phyloP scores from a whole-genome alignment of 2,113 vertebrate genomes.

The Bettongia penicillata region DNA sequence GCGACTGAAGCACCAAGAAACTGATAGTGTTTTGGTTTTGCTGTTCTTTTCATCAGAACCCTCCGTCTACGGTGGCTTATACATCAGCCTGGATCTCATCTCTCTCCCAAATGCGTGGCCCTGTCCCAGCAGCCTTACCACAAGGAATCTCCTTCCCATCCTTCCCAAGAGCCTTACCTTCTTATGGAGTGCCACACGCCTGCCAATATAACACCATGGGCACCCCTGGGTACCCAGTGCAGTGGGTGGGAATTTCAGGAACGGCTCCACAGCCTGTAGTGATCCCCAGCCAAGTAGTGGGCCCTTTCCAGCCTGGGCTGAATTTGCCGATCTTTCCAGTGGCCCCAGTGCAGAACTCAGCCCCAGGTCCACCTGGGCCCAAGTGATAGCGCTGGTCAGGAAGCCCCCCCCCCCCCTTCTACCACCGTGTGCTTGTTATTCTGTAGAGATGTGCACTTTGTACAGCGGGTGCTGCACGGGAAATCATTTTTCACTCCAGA shows the following conservation, averaged over 20 bases:
- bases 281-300: slow-evolving; percentile 76
- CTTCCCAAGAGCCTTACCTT: slow-evolving; percentile 83
- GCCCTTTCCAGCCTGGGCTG: slow-evolving; percentile 76
- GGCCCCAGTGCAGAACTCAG: slow-evolving; percentile 76
- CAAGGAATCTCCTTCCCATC: slow-evolving; percentile 80
- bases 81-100: slow-evolving; percentile 82
- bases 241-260: slow-evolving; percentile 82
- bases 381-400: slow-evolving; percentile 71
- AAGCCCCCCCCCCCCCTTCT: neutral
- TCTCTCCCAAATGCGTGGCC: slow-evolving; percentile 79
- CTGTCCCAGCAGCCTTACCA: slow-evolving; percentile 77
- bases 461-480: slow-evolving; percentile 70
- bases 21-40: slow-evolving; percentile 63
- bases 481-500: slow-evolving; percentile 78
- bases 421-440: slow-evolving; percentile 33
- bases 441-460: slow-evolving; percentile 73
- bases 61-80: slow-evolving; percentile 81
- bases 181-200: slow-evolving; percentile 77
- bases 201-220: slow-evolving; percentile 80
- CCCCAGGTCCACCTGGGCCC: slow-evolving; percentile 79
- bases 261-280: slow-evolving; percentile 76
- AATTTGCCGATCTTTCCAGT: slow-evolving; percentile 75
- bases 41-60: slow-evolving; percentile 75
- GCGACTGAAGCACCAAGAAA: neutral
- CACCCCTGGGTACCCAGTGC: slow-evolving; percentile 78